Percentiles rank a stretch among this genome's conserved stretches.
Evolutionary conservation across 2,113 vertebrate genomes (phyloP).

Genomic region (Archilochus colubris): DNA sequence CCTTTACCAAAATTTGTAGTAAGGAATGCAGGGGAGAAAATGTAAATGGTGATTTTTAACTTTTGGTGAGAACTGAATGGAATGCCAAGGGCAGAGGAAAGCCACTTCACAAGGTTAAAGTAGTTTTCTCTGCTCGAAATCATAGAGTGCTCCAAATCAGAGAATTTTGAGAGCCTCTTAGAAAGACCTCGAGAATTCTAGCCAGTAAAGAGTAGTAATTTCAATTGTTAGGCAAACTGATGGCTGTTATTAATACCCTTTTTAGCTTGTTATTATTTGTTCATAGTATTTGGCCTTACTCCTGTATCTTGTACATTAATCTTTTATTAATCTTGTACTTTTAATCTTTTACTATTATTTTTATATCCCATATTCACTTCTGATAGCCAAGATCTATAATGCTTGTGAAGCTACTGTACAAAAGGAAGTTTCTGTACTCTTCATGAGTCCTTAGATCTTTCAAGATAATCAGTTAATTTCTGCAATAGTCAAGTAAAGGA

Average conservation of each 20-base stretch:
- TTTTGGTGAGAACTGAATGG: neutral
- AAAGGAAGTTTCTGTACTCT: neutral
- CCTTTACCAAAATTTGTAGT: neutral
- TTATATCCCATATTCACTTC: neutral
- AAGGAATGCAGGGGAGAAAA: neutral
- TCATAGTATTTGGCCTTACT: neutral
- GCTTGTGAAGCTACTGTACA: neutral
- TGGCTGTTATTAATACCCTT: neutral
- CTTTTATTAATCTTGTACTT: neutral
- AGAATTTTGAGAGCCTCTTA: neutral
- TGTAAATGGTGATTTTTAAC: neutral
- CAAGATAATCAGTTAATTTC: neutral
- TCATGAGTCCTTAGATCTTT: neutral
- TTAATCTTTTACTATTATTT: neutral
- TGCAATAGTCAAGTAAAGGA: neutral
- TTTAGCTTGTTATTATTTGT: neutral
- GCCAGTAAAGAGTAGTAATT: neutral
- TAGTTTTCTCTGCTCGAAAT: neutral
- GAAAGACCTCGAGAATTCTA: neutral
- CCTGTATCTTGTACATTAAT: neutral
- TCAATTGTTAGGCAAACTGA: neutral
- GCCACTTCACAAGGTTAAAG: neutral
- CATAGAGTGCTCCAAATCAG: neutral
- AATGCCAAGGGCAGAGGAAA: constrained; percentile 13
- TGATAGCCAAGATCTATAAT: neutral